Conservation (phyloP, 2,113 vertebrate genomes). For the Strix uralensis region DNA sequence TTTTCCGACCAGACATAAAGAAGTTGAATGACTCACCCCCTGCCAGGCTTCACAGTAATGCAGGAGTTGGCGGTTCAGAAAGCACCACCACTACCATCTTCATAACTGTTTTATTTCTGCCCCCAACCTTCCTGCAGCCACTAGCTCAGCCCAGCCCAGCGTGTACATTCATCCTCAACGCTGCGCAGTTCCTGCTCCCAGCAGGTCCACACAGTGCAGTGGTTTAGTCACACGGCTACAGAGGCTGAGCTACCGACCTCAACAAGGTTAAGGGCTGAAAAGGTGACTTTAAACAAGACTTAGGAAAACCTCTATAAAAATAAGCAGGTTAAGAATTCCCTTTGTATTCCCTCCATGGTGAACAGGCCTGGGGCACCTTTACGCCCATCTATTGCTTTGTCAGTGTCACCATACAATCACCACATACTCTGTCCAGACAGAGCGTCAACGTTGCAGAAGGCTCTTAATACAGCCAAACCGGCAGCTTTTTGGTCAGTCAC, state of each 20-base stretch:
- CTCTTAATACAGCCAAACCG: background rate
- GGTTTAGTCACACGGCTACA: background rate
- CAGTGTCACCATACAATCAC: background rate
- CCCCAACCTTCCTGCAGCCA: background rate
- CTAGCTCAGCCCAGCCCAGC: background rate
- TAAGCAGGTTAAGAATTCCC: slow-evolving; percentile 27
- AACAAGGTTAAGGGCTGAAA: background rate
- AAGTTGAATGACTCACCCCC: background rate
- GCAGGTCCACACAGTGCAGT: background rate
- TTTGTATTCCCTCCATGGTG: background rate
- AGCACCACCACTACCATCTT: background rate
- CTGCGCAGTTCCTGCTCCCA: background rate
- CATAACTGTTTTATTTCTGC: background rate
- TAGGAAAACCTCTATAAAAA: slow-evolving; percentile 4
- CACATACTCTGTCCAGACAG: slow-evolving; percentile 4
- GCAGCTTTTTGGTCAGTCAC: slow-evolving; percentile 54
- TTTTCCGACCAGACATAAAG: background rate
- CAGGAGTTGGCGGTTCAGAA: background rate
- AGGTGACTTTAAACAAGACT: background rate
- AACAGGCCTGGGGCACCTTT: background rate
- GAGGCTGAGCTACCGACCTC: background rate
- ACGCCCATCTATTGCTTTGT: background rate
- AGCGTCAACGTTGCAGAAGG: background rate
- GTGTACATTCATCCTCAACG: background rate
- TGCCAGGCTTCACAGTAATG: background rate